Evolutionary conservation across 2,888 invertebrate genomes (phyloP).

Genomic region (Drosophila longiperda): DNA sequence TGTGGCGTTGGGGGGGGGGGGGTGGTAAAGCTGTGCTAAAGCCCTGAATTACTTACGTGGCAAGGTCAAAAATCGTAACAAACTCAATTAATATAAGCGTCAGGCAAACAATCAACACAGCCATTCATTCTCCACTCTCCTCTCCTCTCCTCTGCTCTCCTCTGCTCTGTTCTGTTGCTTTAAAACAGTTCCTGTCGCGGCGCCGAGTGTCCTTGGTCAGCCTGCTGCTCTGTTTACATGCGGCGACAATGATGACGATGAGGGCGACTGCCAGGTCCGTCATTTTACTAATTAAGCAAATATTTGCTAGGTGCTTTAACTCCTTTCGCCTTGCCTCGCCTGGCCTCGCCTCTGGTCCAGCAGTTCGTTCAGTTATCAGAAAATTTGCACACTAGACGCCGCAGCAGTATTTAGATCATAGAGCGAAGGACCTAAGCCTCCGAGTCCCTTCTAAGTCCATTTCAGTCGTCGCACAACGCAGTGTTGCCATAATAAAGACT

Average conservation of each 20-base stretch:
- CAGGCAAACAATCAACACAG: constrained; percentile 60
- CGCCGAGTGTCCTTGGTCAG: constrained; percentile 59
- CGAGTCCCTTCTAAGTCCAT: constrained; percentile 39
- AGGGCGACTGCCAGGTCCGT: constrained; percentile 36
- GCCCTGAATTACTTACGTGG: constrained; percentile 55
- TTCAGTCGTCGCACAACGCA: constrained; percentile 27
- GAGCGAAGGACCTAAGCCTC: constrained; percentile 23
- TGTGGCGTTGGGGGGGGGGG: background rate
- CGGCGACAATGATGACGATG: constrained; percentile 35
- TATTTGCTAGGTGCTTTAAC: constrained; percentile 60
- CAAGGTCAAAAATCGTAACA: constrained; percentile 74
- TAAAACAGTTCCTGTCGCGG: constrained; percentile 41
- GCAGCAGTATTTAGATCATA: constrained; percentile 11
- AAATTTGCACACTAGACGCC: constrained; percentile 65
- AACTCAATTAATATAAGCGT: constrained; percentile 79
- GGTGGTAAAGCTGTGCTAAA: constrained; percentile 15
- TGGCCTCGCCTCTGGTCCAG: background rate
- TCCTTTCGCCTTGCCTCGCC: background rate
- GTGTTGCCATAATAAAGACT: constrained; percentile 68
- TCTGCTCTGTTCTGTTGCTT: constrained; percentile 32
- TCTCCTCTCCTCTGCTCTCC: background rate
- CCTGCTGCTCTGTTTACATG: constrained; percentile 50
- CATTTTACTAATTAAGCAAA: constrained; percentile 81
- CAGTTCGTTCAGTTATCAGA: constrained; percentile 62
- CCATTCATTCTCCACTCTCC: background rate